Conservation (phyloP, 2,797 vertebrate genomes). For the Chiloscyllium punctatum region DNA sequence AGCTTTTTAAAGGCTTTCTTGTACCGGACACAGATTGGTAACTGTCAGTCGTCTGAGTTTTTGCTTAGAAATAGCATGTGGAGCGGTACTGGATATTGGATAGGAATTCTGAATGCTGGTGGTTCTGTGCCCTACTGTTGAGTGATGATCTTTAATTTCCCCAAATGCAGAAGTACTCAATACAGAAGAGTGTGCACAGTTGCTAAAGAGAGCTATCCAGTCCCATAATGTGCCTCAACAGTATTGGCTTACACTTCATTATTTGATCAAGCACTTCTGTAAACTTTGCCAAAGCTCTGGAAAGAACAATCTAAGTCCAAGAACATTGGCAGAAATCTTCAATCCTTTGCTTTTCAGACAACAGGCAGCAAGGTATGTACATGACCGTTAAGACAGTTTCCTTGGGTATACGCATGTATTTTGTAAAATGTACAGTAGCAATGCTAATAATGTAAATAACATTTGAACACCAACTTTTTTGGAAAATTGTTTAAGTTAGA, state of each 20-base stretch:
- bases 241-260: slow-evolving; percentile 89
- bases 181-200: slow-evolving; percentile 77
- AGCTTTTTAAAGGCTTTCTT: neutral
- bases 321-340: slow-evolving; percentile 83
- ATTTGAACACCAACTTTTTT: neutral
- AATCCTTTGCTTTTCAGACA: slow-evolving; percentile 81
- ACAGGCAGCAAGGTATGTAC: slow-evolving; percentile 70
- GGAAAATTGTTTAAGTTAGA: neutral
- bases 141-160: slow-evolving; percentile 10
- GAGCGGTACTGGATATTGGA: neutral
- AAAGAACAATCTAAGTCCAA: slow-evolving; percentile 79
- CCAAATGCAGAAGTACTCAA: slow-evolving; percentile 69
- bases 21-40: neutral
- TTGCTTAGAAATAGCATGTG: neutral
- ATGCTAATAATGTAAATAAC: neutral
- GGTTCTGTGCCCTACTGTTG: neutral
- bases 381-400: neutral
- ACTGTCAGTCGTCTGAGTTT: neutral
- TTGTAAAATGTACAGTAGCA: slow-evolving; percentile 14
- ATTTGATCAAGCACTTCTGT: slow-evolving; percentile 84
- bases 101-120: neutral
- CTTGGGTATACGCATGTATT: neutral
- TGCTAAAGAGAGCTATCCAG: slow-evolving; percentile 74
- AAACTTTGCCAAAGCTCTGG: slow-evolving; percentile 74
- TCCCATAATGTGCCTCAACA: slow-evolving; percentile 78